These are phyloP conservation scores for Macaca mulatta DNA, from an alignment of 2,113 vertebrate species.

Conservation along the genomic window DNA sequence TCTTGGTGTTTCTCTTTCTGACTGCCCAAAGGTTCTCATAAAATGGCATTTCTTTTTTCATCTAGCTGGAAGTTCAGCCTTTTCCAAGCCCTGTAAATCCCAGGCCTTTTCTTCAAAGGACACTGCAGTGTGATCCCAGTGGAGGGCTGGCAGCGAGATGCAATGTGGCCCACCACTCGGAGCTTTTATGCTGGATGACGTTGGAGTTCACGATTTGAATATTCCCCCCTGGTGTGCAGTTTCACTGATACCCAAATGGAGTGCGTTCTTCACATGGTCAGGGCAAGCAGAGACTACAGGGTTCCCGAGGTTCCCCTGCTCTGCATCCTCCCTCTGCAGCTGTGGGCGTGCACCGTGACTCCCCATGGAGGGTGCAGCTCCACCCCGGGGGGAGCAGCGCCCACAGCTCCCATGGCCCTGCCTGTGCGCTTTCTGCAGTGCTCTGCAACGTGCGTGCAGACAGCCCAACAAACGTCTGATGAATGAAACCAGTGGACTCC, in stretches of 20 bases:
- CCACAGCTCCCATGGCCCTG: fast-evolving
- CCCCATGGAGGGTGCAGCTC: fast-evolving
- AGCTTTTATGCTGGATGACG: not conserved
- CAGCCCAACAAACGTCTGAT: fast-evolving
- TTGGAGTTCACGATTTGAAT: fast-evolving
- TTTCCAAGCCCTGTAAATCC: slow-evolving; percentile 53
- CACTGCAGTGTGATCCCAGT: not conserved
- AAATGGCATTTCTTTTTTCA: not conserved
- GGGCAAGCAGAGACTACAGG: fast-evolving
- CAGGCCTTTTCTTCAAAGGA: slow-evolving; percentile 48
- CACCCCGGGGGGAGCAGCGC: fast-evolving
- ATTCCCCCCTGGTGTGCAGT: fast-evolving
- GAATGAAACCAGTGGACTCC: fast-evolving
- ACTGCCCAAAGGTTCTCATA: slow-evolving; percentile 20
- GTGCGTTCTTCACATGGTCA: not conserved
- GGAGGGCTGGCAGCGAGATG: not conserved
- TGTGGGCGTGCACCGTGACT: fast-evolving
- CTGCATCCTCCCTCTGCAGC: fast-evolving
- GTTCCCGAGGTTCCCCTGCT: fast-evolving
- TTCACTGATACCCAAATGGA: fast-evolving
- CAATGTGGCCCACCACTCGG: not conserved
- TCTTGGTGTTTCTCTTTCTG: not conserved
- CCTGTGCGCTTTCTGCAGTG: fast-evolving
- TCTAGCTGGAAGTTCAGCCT: slow-evolving; percentile 38
- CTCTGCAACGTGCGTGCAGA: fast-evolving